Evolutionary conservation across 2,888 invertebrate genomes (phyloP), one percentile per base, ranked within the genome.

Genomic region (Cepaea hortensis): DNA sequence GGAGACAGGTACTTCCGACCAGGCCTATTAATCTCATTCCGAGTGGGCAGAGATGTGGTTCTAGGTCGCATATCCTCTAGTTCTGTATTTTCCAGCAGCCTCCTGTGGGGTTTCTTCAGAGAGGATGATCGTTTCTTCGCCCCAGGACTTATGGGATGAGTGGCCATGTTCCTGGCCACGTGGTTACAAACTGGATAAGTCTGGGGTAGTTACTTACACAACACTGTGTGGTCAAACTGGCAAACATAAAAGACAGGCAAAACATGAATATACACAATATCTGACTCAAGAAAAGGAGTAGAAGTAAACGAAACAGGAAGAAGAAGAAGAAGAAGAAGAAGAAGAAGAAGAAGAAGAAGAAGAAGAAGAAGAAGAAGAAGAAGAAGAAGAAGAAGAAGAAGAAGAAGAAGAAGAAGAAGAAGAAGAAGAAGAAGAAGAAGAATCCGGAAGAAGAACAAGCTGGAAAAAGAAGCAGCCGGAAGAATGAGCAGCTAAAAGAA

Each of bases 31-130:
- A 91, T 90, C n/a, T 89, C 87, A 73, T 90, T 93, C 75, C 91
- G 88, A 15, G 92, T 90, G 0, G 94, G 94, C 89, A 94, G 91
- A 83, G 93, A 93, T 87, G 92, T 92, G 1, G 93, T 94, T 70
- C 94, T 87, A 11, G 93, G 93, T 46, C 94, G 90, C 88, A 93
- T 93, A 35, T 91, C 91, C 62, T 90, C 90, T 20, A 91, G 86
- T 70, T 91, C 90, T n/a, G 88, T 89, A 65, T 89, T 89, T 79
- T 91, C 91, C n/a, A 89, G 72, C 5, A 86, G 85, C 18, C 89
- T 87, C 20, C 90, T 89, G 83, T 89, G 90, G 0, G 91, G 91
- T 81, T 91, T 92, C 86, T 92, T 92, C 87, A 92, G 89, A 3
- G 92, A 92, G 9, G 91, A 89, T 3, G 92, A 90, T 68, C 92